phyloP scores from a whole-genome alignment of 2,888 invertebrate species.

The Eristalinus sepulchralis region DNA sequence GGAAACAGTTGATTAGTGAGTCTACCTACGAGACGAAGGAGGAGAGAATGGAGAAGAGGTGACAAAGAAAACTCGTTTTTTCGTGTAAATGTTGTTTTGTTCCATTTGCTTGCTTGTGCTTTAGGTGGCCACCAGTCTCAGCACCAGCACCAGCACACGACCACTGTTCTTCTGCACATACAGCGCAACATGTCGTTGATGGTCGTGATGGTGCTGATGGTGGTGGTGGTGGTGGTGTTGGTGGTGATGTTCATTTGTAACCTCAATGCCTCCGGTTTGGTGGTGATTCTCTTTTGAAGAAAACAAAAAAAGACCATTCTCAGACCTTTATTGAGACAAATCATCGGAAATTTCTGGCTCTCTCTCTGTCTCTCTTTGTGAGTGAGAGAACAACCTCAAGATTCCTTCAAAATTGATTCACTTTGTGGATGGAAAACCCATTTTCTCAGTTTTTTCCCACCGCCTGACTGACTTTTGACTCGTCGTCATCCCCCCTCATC shows the following conservation, averaged over 20 bases:
- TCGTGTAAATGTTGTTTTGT: not conserved
- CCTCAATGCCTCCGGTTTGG: not conserved
- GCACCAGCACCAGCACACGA: too few relatives aligned
- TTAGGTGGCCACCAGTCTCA: not conserved
- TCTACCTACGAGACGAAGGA: not conserved
- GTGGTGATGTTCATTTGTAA: constrained; percentile 12
- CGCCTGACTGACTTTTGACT: too few relatives aligned
- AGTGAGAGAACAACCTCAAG: too few relatives aligned
- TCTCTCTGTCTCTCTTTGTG: too few relatives aligned
- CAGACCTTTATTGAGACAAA: not conserved
- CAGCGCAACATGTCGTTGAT: not conserved
- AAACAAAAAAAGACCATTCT: not conserved
- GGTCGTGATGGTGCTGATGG: too few relatives aligned
- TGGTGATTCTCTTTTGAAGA: not conserved
- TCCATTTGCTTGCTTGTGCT: not conserved
- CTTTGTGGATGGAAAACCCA: too few relatives aligned
- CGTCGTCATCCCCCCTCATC: too few relatives aligned
- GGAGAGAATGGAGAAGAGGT: not conserved
- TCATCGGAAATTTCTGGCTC: not conserved
- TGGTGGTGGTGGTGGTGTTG: not conserved
- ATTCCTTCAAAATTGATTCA: too few relatives aligned
- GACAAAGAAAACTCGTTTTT: not conserved
- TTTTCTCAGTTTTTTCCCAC: too few relatives aligned
- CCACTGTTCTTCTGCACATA: not conserved
- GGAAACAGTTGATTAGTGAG: not conserved